Conservation (phyloP, 37 sponge, comb jelly and placozoan species). For the Eunapius fragilis region DNA sequence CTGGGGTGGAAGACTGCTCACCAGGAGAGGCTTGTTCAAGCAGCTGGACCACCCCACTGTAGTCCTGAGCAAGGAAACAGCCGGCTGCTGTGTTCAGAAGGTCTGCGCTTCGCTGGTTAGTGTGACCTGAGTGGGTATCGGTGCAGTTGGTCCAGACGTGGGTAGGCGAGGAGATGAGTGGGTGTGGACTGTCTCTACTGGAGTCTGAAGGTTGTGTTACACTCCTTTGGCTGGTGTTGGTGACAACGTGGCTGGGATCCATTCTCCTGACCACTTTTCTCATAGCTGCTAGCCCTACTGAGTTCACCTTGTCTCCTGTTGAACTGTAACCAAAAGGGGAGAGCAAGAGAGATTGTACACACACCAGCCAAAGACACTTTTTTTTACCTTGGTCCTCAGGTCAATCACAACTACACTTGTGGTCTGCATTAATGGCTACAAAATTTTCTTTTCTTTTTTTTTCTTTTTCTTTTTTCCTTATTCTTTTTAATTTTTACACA, state of each 20-base stretch:
- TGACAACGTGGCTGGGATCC: neutral
- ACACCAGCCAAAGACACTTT: neutral
- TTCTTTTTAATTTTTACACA: too few relatives aligned
- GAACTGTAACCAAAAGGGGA: neutral
- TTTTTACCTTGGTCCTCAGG: too few relatives aligned
- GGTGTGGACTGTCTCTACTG: neutral
- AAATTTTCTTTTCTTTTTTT: too few relatives aligned
- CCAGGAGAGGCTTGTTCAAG: neutral
- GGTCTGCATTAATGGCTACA: too few relatives aligned
- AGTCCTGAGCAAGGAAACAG: slow-evolving; percentile 62
- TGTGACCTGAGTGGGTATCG: neutral
- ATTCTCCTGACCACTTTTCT: neutral
- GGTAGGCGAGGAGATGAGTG: neutral
- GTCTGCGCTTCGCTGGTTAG: neutral
- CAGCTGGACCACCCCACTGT: slow-evolving; percentile 22
- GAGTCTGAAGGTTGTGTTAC: neutral
- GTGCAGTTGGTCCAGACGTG: neutral
- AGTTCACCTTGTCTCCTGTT: too few relatives aligned
- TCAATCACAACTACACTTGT: too few relatives aligned
- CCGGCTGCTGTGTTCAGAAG: slow-evolving; percentile 19
- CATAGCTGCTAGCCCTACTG: neutral
- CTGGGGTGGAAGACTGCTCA: neutral
- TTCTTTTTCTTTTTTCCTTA: too few relatives aligned
- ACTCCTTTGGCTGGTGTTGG: neutral
- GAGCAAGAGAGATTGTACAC: neutral